Evolutionary conservation across 2,888 invertebrate genomes (phyloP), one percentile per base, ranked within the genome.

Genomic region (Drosophila leonis): DNA sequence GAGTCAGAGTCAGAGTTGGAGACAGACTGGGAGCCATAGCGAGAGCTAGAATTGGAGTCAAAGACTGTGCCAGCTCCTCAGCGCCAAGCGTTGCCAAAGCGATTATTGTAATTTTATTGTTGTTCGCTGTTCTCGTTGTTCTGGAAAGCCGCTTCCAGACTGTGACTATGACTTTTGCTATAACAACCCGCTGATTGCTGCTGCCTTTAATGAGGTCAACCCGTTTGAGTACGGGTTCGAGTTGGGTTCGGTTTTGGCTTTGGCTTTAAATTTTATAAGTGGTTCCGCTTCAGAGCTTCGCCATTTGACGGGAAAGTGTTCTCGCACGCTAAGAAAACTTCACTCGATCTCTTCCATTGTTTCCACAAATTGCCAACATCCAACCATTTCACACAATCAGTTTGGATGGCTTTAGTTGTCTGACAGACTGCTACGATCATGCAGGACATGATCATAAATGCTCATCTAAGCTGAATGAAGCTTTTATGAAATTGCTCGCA

Each of bases 71-170:
- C 46, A 44, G 24, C 46, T 9, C 27, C 49, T 49, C 27, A 24
- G 60, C 39, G 20, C 59, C 75, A 65, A 67, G 56, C 78, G 66
- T 80, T 80, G 69, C 74, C 69, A 65, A 70, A 84, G 76, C 83
- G 85, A 85, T 88, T 87, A 88, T 90, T 88, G 88, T 87, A 88
- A 87, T 87, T 87, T 81, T 75, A 87, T 86, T 86, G 89, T 66
- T 65, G 62, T 62, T 59, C 46, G 57, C 20, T 24, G 65, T 86
- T 86, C 80, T 41, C 67, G 65, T 54, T 49, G 64, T 74, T 57
- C 72, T 67, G 37, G 39, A 35, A 65, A 65, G 60, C 35, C 62
- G 56, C 67, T 71, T 60, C 56, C 67, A 46, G 74, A 60, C 72
- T 75, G 44, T 57, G 60, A 61, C 55, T 75, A 44, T 68, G 61